phyloP scores from a whole-genome alignment of 1,140 invertebrate genomes.

The Dendrolimus punctatus region DNA sequence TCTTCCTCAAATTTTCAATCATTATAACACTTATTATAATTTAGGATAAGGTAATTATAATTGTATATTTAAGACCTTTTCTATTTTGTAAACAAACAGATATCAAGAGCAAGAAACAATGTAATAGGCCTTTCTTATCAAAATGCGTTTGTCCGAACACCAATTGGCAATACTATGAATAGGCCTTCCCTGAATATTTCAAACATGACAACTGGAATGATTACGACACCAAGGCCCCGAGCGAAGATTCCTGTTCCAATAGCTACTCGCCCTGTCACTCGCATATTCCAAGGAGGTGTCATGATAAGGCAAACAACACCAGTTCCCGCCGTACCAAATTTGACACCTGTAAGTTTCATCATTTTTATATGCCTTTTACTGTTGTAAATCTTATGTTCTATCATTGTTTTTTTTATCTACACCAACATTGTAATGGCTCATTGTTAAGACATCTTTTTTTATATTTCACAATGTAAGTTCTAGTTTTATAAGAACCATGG shows the following conservation, averaged over 20 bases:
- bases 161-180: constrained; percentile 21
- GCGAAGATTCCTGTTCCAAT: constrained; percentile 29
- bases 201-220: constrained; percentile 12
- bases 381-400: too few relatives aligned
- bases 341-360: constrained; percentile 18
- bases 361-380: neutral
- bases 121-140: constrained; percentile 43
- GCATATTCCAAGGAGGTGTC: constrained; percentile 35
- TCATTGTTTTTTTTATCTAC: too few relatives aligned
- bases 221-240: constrained; percentile 22
- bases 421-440: too few relatives aligned
- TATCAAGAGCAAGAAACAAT: constrained; percentile 60
- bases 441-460: too few relatives aligned
- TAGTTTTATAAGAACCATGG: too few relatives aligned
- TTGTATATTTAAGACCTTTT: constrained; percentile 3
- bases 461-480: too few relatives aligned
- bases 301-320: constrained; percentile 33
- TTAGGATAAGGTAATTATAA: neutral
- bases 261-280: constrained; percentile 21
- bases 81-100: constrained; percentile 41
- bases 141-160: constrained; percentile 33
- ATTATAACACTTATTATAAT: too few relatives aligned
- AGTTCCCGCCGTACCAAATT: constrained; percentile 8
- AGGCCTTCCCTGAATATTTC: constrained; percentile 13
- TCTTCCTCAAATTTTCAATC: too few relatives aligned